phyloP scores from a whole-genome alignment of 2,797 vertebrate genomes.

The Anguilla anguilla region DNA sequence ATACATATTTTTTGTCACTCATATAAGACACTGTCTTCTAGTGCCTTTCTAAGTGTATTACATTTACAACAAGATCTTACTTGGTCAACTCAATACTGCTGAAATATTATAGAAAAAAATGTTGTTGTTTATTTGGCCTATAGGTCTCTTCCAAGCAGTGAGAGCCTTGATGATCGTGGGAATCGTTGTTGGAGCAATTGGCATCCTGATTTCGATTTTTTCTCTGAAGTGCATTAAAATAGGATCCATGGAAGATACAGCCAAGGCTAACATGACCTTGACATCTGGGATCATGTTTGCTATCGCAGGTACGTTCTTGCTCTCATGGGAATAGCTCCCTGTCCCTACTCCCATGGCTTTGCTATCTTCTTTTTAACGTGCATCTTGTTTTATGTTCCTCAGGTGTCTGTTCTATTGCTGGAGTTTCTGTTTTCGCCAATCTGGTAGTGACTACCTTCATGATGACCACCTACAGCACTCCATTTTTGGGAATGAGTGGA shows the following conservation, averaged over 20 bases:
- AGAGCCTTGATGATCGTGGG: slow-evolving; percentile 88
- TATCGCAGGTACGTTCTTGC: slow-evolving; percentile 69
- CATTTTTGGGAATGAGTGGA: slow-evolving; percentile 18
- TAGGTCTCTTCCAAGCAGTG: slow-evolving; percentile 77
- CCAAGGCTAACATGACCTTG: slow-evolving; percentile 89
- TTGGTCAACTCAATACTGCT: background rate
- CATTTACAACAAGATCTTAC: background rate
- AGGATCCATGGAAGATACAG: slow-evolving; percentile 75
- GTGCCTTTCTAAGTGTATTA: no score
- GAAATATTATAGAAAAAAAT: background rate
- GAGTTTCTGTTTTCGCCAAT: slow-evolving; percentile 90
- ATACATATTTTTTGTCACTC: background rate
- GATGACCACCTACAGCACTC: slow-evolving; percentile 54
- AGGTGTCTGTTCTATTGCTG: slow-evolving; percentile 87
- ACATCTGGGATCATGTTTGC: slow-evolving; percentile 86
- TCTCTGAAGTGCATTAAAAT: slow-evolving; percentile 85
- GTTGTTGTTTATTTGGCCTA: slow-evolving; percentile 27
- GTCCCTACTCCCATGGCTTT: background rate
- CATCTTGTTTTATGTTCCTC: slow-evolving; percentile 3
- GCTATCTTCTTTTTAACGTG: background rate
- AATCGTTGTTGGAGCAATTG: slow-evolving; percentile 77
- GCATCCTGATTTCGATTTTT: slow-evolving; percentile 76
- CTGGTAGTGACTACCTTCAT: slow-evolving; percentile 89
- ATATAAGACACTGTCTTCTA: no score
- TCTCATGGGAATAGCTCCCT: background rate